These are phyloP conservation scores for Malacosoma neustria DNA, from an alignment of 2,888 invertebrate species.

Conservation along the genomic window DNA sequence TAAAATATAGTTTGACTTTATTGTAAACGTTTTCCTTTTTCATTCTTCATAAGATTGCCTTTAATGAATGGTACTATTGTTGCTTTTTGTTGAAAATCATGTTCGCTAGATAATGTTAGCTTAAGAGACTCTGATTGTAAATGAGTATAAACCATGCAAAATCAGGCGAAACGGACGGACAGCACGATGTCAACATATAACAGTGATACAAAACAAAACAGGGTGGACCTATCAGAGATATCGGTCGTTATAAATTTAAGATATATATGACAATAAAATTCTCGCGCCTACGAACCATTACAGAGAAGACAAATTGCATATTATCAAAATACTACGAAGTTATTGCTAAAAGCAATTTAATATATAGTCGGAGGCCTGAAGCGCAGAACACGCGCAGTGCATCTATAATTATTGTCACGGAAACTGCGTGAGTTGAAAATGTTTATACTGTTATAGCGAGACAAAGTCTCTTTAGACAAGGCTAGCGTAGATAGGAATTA, in stretches of 20 bases:
- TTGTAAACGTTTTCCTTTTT: slow-evolving; percentile 12
- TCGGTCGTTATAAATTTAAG: slow-evolving; percentile 57
- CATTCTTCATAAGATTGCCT: slow-evolving; percentile 26
- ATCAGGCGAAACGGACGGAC: slow-evolving; percentile 20
- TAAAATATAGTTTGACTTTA: slow-evolving; percentile 25
- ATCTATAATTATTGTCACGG: slow-evolving; percentile 3
- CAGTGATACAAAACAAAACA: slow-evolving; percentile 45
- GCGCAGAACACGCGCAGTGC: slow-evolving; percentile 11
- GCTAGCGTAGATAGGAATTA: slow-evolving; percentile 71
- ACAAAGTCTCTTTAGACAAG: slow-evolving; percentile 67
- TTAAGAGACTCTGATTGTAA: background rate
- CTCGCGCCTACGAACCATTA: slow-evolving; percentile 23
- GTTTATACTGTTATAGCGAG: slow-evolving; percentile 63
- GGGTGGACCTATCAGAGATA: slow-evolving; percentile 45
- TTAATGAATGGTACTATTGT: slow-evolving; percentile 13
- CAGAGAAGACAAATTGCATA: background rate
- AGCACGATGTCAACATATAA: slow-evolving; percentile 14
- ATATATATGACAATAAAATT: slow-evolving; percentile 65
- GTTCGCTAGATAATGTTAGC: slow-evolving; percentile 5
- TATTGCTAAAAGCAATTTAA: background rate
- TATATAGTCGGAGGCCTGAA: background rate
- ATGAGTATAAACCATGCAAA: slow-evolving; percentile 13
- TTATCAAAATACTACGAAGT: background rate
- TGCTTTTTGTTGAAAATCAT: slow-evolving; percentile 16
- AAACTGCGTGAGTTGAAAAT: slow-evolving; percentile 38